Evolutionary conservation across 2,113 vertebrate species (phyloP).

Genomic region (Oncorhynchus mykiss): DNA sequence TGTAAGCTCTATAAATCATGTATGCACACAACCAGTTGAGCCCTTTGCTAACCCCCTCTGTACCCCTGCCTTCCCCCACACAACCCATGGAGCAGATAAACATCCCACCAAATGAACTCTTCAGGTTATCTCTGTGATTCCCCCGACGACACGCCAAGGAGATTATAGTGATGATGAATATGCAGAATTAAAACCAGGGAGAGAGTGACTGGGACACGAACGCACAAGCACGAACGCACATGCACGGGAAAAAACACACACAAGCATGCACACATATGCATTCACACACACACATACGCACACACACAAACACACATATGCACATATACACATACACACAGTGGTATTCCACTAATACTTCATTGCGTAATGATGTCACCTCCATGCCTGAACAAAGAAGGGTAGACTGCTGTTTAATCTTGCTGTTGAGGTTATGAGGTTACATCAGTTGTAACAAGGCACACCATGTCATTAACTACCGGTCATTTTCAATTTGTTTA

Average conservation of each 20-base stretch:
- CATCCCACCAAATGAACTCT: constrained; percentile 64
- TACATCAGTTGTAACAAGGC: too few relatives aligned
- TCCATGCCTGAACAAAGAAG: constrained; percentile 45
- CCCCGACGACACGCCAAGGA: constrained; percentile 56
- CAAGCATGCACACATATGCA: too few relatives aligned
- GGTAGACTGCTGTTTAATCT: constrained; percentile 45
- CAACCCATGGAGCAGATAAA: constrained; percentile 54
- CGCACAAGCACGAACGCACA: too few relatives aligned
- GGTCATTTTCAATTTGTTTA: too few relatives aligned
- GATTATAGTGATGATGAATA: constrained; percentile 66
- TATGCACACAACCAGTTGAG: constrained; percentile 69
- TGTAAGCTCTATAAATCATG: constrained; percentile 73
- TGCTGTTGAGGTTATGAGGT: constrained; percentile 34
- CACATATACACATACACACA: too few relatives aligned
- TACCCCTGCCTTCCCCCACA: constrained; percentile 35
- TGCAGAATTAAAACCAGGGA: constrained; percentile 48
- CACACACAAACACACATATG: too few relatives aligned
- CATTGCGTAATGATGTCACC: constrained; percentile 53
- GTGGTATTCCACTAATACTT: constrained; percentile 45
- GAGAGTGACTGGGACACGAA: constrained; percentile 26
- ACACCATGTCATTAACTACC: too few relatives aligned
- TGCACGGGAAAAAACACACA: too few relatives aligned
- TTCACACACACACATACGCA: too few relatives aligned
- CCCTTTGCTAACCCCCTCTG: constrained; percentile 39
- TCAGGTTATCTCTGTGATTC: constrained; percentile 64